Base-by-base conservation (phyloP, 2,113 vertebrate species). In the Amblyopsis rosae region DNA sequence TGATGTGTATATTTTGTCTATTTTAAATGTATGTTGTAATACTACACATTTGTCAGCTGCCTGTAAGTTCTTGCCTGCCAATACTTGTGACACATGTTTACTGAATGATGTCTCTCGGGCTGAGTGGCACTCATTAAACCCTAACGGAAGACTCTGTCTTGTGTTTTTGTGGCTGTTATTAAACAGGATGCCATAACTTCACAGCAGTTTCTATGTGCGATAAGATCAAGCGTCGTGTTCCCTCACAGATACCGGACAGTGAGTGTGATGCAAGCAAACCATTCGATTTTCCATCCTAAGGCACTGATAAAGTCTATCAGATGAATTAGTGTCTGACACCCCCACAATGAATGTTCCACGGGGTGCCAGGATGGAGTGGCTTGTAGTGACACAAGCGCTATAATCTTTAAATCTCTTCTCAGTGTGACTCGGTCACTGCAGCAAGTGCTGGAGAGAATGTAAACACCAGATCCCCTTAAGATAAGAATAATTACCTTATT, bases 61-160 rank as follows among this genome's bases (percentile, higher is more conserved):
- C 88, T 91, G 77, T 53, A 82, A 91, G 88, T 90, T 80, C 82
- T 75, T 89, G 89, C 81, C 86, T 92, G 90, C 88, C 85, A 87
- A 87, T 90, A 75, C 83, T 83, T 90, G 89, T 91, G 79, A 72
- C 82, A 83, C 66, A 62, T 87, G 82, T 86, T 75, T 71, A 82
- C 75, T 68, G 77, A 85, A 75, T 65, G 53, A 78, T 76, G 67
- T 73, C 65, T 81, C 67, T 67, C 66, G 53, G 69, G 62, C 65
- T 48, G n/a, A n/a, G 62, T 75, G 51, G 59, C 60, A 47, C 51
- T 81, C 79, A 92, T 89, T 92, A 91, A 93, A 93, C 45, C 62
- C 49, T 11, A 82, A 84, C 65, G 78, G 82, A 83, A n/a, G 63
- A 85, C 53, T 53, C 58, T 35, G 13, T 16, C 49, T 12, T 46